Evolutionary conservation across 2,797 vertebrate species (phyloP).

Genomic region (Sebastes oblongus): DNA sequence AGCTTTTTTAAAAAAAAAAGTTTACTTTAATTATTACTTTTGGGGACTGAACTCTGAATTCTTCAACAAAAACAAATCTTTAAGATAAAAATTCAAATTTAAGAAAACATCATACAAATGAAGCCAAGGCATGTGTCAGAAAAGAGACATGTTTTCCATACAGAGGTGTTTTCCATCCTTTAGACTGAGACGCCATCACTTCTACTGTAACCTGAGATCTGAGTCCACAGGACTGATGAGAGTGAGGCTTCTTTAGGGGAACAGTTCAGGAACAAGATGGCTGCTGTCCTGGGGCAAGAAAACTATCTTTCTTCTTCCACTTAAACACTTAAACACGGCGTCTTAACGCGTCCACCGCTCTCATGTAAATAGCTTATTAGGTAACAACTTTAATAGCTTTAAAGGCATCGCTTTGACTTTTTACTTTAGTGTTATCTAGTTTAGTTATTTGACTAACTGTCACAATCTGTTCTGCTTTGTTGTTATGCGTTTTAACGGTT

Average conservation of each 20-base stretch:
- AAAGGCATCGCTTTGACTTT: background rate
- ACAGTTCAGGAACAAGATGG: conserved; percentile 84
- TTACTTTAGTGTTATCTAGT: background rate
- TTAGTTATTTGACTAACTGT: background rate
- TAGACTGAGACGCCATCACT: conserved; percentile 62
- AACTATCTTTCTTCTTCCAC: conserved; percentile 39
- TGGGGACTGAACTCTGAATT: rapidly evolving
- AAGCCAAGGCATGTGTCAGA: background rate
- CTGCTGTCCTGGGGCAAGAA: conserved; percentile 77
- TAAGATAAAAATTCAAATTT: background rate
- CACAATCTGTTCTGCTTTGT: background rate
- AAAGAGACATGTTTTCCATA: background rate
- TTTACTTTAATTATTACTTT: background rate
- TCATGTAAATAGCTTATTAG: background rate
- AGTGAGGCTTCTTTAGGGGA: conserved; percentile 55
- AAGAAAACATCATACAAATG: background rate
- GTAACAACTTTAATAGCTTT: conserved; percentile 8
- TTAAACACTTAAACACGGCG: conserved; percentile 25
- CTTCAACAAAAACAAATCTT: background rate
- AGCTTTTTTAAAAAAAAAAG: background rate
- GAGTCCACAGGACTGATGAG: conserved; percentile 69
- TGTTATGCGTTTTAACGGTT: background rate
- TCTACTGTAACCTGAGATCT: conserved; percentile 64
- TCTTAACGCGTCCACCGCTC: background rate
- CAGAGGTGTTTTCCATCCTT: conserved; percentile 47